These are phyloP conservation scores for Scomber japonicus DNA, from an alignment of 2,113 vertebrate genomes.

Conservation along the genomic window DNA sequence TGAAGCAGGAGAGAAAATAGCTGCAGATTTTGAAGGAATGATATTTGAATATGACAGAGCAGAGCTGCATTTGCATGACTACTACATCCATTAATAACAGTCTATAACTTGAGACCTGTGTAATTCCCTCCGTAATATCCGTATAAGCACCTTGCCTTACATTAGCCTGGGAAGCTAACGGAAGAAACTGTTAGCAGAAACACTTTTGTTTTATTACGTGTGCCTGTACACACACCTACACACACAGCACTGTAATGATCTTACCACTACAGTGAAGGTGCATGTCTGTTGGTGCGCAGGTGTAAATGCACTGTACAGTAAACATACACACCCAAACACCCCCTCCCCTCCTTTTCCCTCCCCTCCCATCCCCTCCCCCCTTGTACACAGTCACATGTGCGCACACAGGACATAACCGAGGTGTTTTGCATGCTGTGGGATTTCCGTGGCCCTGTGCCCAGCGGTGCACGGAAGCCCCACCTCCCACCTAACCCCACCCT, in stretches of 20 bases:
- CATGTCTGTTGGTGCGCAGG: neutral
- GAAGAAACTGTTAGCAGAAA: neutral
- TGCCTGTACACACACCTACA: neutral
- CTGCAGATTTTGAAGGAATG: neutral
- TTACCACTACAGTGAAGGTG: neutral
- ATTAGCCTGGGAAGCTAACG: neutral
- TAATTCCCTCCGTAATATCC: neutral
- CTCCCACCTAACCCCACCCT: neutral
- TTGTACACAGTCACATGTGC: slow-evolving; percentile 16
- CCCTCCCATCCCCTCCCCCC: neutral
- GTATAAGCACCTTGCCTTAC: neutral
- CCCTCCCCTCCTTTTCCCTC: neutral
- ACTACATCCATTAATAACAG: neutral
- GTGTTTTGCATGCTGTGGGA: slow-evolving; percentile 55
- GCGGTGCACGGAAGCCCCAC: slow-evolving; percentile 40
- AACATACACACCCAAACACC: slow-evolving; percentile 39
- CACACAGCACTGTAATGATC: neutral
- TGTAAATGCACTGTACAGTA: slow-evolving; percentile 5
- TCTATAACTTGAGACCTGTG: neutral
- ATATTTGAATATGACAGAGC: neutral
- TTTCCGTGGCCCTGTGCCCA: slow-evolving; percentile 52
- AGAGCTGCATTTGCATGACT: neutral
- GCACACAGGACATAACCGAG: slow-evolving; percentile 38
- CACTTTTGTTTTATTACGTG: too few relatives aligned
- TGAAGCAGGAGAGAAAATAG: slow-evolving; percentile 6